Conservation (phyloP, 2,797 vertebrate genomes). For the Prunella strophiata region DNA sequence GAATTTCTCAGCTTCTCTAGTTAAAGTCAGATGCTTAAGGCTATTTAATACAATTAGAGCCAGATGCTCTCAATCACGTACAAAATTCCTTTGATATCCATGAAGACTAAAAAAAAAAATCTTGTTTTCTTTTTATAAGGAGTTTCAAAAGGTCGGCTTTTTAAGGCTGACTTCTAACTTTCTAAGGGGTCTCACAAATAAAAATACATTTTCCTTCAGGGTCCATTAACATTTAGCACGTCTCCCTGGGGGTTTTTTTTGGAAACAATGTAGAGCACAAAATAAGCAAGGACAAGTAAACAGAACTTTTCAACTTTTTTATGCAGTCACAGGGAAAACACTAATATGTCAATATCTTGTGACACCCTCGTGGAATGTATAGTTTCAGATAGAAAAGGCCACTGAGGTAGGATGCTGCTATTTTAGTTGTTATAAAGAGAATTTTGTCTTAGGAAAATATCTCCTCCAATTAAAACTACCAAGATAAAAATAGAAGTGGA, state of each 20-base stretch:
- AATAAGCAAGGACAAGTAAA: neutral
- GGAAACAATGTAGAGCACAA: neutral
- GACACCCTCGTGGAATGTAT: neutral
- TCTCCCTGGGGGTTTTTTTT: neutral
- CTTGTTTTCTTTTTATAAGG: conserved; percentile 32
- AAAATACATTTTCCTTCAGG: neutral
- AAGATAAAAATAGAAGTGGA: neutral
- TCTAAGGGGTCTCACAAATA: neutral
- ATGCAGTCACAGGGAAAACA: neutral
- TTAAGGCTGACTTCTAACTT: conserved; percentile 7
- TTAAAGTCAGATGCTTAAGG: conserved; percentile 49
- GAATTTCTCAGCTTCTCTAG: conserved; percentile 47
- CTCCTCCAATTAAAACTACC: neutral
- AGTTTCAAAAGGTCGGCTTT: conserved; percentile 36
- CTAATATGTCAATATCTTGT: neutral
- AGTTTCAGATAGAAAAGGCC: neutral
- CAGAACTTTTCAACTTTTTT: neutral
- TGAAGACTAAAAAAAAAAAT: neutral
- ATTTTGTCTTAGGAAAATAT: neutral
- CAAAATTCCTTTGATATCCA: conserved; percentile 59
- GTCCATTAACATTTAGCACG: neutral
- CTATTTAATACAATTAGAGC: conserved; percentile 48
- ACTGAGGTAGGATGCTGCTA: neutral
- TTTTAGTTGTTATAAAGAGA: neutral
- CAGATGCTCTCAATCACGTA: conserved; percentile 46